Evolutionary conservation across 2,797 vertebrate genomes (phyloP).

Genomic region (Brachymystax lenok): DNA sequence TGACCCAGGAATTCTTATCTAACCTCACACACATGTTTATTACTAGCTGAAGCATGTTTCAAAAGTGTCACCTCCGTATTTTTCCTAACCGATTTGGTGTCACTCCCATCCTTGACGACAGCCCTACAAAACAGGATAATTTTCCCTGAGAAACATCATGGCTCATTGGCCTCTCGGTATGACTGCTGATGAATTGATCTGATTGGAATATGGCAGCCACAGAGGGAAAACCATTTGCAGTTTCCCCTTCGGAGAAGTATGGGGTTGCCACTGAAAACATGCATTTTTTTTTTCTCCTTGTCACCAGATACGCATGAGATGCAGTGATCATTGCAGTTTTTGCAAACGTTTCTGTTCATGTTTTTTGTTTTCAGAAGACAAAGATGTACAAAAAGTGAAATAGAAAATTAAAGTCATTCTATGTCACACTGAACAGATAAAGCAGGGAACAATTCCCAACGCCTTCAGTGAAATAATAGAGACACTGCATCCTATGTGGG

Average conservation of each 20-base stretch:
- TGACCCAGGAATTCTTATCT: constrained; percentile 91
- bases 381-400: constrained; percentile 53
- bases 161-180: constrained; percentile 72
- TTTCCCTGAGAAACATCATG: constrained; percentile 52
- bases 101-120: constrained; percentile 83
- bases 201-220: constrained; percentile 71
- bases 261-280: constrained; percentile 99
- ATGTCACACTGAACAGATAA: constrained; percentile 70
- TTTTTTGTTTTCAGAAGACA: constrained; percentile 65
- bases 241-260: constrained; percentile 87
- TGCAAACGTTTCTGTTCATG: constrained; percentile 69
- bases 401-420: constrained; percentile 62
- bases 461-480: constrained; percentile 74
- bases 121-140: constrained; percentile 74
- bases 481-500: constrained; percentile 99
- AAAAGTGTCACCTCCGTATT: constrained; percentile 99
- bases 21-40: constrained; percentile 99
- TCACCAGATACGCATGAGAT: constrained; percentile 99
- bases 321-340: constrained; percentile 89
- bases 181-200: constrained; percentile 64
- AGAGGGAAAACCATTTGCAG: constrained; percentile 65
- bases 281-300: constrained; percentile 99
- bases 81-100: constrained; percentile 85
- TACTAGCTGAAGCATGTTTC: constrained; percentile 99
- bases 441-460: constrained; percentile 70